These are phyloP conservation scores for Bombycilla garrulus DNA, from an alignment of 2,113 vertebrate genomes.

Conservation along the genomic window DNA sequence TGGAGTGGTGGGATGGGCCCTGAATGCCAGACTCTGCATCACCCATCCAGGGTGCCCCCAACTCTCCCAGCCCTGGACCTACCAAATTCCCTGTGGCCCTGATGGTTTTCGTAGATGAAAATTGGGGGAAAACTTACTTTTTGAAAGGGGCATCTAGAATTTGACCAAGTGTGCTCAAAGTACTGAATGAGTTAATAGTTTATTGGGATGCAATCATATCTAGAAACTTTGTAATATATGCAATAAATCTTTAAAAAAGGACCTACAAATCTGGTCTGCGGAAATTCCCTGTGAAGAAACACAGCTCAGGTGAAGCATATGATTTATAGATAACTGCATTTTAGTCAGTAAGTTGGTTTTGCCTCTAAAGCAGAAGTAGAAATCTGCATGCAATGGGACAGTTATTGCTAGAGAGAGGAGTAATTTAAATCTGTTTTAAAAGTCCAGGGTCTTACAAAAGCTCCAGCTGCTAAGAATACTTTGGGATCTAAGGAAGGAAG, in stretches of 20 bases:
- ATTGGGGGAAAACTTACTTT: rapidly evolving
- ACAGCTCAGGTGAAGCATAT: neutral
- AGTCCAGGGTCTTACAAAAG: neutral
- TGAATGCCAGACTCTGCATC: neutral
- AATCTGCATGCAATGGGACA: neutral
- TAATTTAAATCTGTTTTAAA: neutral
- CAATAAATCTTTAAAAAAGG: neutral
- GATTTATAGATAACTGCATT: neutral
- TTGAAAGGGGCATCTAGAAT: neutral
- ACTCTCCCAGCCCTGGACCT: neutral
- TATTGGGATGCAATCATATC: neutral
- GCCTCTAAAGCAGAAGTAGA: neutral
- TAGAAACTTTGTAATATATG: neutral
- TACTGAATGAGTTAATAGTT: neutral
- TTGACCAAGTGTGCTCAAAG: neutral
- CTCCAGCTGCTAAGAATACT: neutral
- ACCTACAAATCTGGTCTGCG: neutral
- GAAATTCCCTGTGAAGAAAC: slow-evolving; percentile 21
- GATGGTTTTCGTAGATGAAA: neutral
- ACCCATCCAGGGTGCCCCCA: rapidly evolving
- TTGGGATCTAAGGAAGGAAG: neutral
- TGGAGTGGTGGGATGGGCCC: neutral
- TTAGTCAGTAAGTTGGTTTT: neutral
- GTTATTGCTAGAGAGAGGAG: neutral
- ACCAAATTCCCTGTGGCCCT: rapidly evolving